These are phyloP conservation scores for Mythimna loreyi DNA, from an alignment of 2,888 invertebrate species.

Conservation along the genomic window DNA sequence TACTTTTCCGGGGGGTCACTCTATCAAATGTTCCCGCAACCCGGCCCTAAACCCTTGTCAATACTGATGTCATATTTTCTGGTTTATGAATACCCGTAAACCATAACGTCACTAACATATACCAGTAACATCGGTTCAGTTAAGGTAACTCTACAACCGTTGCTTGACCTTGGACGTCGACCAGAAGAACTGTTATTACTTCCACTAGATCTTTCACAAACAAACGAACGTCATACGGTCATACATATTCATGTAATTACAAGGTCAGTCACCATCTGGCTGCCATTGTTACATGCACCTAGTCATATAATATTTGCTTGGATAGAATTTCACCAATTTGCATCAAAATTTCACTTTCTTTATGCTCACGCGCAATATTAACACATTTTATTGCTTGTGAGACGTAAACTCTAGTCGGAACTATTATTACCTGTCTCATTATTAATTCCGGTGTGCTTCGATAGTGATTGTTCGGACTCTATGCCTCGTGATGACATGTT, in stretches of 20 bases:
- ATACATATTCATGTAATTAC: conserved; percentile 49
- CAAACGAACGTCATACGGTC: no score
- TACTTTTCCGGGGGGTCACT: no score
- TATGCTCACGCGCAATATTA: conserved; percentile 62
- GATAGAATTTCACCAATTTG: conserved; percentile 73
- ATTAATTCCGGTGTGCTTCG: conserved; percentile 50
- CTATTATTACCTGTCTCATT: conserved; percentile 58
- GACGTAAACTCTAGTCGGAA: conserved; percentile 58
- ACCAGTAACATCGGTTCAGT: background rate
- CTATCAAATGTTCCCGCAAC: no score
- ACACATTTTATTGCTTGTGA: conserved; percentile 63
- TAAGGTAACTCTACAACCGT: no score
- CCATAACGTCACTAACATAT: background rate
- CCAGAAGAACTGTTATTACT: background rate
- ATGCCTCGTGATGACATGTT: conserved; percentile 53
- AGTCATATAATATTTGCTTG: conserved; percentile 64
- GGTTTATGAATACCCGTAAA: background rate
- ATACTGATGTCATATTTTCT: background rate
- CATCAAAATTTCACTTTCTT: conserved; percentile 76
- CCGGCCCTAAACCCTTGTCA: no score
- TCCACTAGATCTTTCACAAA: background rate
- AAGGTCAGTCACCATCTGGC: conserved; percentile 51
- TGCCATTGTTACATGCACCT: conserved; percentile 56
- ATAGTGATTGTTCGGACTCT: conserved; percentile 48
- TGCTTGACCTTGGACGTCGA: background rate